These are phyloP conservation scores for Holcopasites calliopsidis DNA, from an alignment of 1,140 invertebrate genomes.

Conservation along the genomic window DNA sequence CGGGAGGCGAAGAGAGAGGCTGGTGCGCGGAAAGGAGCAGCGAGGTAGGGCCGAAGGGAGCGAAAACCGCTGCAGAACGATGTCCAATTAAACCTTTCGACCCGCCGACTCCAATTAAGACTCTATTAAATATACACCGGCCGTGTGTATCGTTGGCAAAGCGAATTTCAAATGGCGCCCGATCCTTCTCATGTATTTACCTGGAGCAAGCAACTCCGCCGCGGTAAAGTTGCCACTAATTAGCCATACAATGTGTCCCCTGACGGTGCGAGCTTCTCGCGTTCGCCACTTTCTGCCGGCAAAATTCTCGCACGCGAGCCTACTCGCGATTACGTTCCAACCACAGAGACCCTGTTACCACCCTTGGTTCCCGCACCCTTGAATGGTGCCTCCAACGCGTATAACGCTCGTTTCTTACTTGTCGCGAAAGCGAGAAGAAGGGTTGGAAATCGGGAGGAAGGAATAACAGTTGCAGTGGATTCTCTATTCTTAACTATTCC, in stretches of 20 bases:
- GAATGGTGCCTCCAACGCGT: not conserved
- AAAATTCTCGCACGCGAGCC: not conserved
- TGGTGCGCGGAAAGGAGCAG: not conserved
- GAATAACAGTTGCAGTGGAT: not conserved
- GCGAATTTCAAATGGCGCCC: conserved; percentile 59
- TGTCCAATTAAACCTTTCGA: conserved; percentile 67
- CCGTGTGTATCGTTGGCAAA: conserved; percentile 59
- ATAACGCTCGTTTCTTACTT: no score
- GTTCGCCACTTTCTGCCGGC: conserved; percentile 4
- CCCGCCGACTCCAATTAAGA: conserved; percentile 63
- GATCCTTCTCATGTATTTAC: conserved; percentile 55
- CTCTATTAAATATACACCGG: conserved; percentile 67
- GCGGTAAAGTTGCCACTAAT: conserved; percentile 62
- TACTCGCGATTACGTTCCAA: no score
- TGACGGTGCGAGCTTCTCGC: conserved; percentile 16
- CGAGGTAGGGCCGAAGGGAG: conserved; percentile 7
- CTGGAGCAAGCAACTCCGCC: conserved; percentile 53
- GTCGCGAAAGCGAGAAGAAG: not conserved
- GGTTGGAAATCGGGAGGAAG: no score
- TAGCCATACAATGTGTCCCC: conserved; percentile 53
- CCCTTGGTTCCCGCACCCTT: not conserved
- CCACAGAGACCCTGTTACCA: no score
- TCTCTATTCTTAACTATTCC: not conserved
- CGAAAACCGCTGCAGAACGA: conserved; percentile 51
- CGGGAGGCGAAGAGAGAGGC: not conserved